Evolutionary conservation across 2,113 vertebrate species (phyloP), one percentile per base, ranked within the genome.

Genomic region (Scophthalmus maximus): DNA sequence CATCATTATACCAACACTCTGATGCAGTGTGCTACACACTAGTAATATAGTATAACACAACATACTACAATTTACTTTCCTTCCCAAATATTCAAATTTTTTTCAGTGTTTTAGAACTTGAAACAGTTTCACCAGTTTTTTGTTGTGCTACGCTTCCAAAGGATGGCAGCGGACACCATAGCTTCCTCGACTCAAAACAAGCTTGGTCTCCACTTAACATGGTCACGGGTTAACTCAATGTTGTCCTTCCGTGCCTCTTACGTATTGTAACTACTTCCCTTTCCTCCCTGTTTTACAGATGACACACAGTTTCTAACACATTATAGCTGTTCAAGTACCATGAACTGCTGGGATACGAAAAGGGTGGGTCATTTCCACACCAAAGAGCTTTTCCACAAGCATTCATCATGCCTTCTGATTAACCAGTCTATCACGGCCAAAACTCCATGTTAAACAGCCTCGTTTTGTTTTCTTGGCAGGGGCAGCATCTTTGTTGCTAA

Each of bases 401-500:
- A 57, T 12, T 66, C 17, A 4, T 44, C 14, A 34, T 12, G 9
- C 22, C 50, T 2, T 4, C 51, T 62, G 25, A 60, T 65, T 76
- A 68, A 65, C 47, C 23, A 23, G 34, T 67, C 12, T 2, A 68
- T 68, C 27, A 44, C 46, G 64, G 68, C 12, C 15, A 50, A 56
- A 80, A 30, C 22, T 23, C 15, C 2, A 42, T 7, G 30, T 65
- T 60, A 20, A 63, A 51, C 62, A 44, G 26, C 4, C n/a, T 5
- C 44, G 10, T 9, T 58, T 6, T 2, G 3, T 9, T 50, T 57
- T 66, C 17, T 51, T 66, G 63, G 59, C 47, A 70, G 42, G 2
- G 18, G n/a, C 9, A 57, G 25, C 20, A 26, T 73, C 20, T 55
- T 18, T 77, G 52, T 68, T 73, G 59, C 71, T 56, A 59, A 38